These are phyloP conservation scores for Grus americana DNA, from an alignment of 2,113 vertebrate species.

Conservation along the genomic window DNA sequence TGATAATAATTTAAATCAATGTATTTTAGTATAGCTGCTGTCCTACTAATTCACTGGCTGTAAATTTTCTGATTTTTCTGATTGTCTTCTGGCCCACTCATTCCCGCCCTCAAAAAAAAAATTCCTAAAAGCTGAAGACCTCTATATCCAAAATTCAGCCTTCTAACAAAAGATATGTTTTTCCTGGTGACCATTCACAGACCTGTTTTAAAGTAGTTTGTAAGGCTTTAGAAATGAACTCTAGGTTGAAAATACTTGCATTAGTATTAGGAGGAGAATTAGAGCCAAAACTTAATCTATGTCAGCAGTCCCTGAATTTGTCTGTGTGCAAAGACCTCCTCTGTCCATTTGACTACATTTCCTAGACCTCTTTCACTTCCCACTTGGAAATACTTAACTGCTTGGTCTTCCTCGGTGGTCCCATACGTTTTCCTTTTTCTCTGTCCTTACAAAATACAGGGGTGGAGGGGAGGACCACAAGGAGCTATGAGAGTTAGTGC, in stretches of 20 bases:
- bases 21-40: neutral
- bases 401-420: neutral
- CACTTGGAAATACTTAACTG: neutral
- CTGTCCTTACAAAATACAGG: neutral
- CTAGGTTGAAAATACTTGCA: neutral
- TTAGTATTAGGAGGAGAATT: neutral
- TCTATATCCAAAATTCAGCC: neutral
- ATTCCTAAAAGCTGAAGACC: neutral
- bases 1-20: neutral
- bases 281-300: neutral
- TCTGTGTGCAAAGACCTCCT: neutral
- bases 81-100: neutral
- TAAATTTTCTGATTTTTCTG: neutral
- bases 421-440: neutral
- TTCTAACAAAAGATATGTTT: fast-evolving
- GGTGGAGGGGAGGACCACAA: neutral
- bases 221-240: neutral
- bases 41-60: neutral
- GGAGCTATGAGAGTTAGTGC: neutral
- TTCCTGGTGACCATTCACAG: neutral
- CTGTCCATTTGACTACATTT: neutral
- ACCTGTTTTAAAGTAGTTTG: neutral
- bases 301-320: neutral
- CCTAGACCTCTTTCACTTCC: neutral
- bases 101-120: neutral